Conservation (phyloP, 2,888 invertebrate genomes). For the Isotomurus palustris region DNA sequence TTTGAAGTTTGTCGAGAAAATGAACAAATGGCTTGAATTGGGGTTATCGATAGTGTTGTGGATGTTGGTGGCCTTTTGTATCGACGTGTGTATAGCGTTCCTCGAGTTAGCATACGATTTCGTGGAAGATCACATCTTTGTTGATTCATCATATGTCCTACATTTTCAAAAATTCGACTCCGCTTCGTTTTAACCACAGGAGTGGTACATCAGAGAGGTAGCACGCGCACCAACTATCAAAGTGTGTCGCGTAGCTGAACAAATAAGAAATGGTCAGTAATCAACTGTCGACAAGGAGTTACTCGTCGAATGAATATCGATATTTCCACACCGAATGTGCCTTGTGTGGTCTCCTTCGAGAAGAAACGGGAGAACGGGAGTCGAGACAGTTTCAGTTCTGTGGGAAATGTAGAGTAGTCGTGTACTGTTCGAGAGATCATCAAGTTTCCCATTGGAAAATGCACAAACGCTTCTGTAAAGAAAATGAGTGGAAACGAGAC, state of each 20-base stretch:
- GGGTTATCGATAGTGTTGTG: conserved; percentile 2
- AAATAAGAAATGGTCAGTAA: no score
- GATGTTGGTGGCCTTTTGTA: conserved; percentile 2
- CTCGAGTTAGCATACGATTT: neutral
- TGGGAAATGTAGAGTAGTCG: conserved; percentile 66
- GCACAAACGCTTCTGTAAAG: conserved; percentile 57
- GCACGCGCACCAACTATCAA: no score
- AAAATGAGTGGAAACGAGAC: conserved; percentile 17
- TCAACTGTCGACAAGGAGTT: neutral
- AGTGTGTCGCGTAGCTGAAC: no score
- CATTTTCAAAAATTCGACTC: conserved; percentile 6
- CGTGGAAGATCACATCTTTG: neutral
- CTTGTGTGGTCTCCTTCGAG: conserved; percentile 6
- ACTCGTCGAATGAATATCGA: neutral
- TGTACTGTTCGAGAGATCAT: conserved; percentile 75
- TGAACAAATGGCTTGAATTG: conserved; percentile 13
- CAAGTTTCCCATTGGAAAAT: conserved; percentile 73
- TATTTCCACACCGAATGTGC: conserved; percentile 12
- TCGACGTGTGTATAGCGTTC: neutral
- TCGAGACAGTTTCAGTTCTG: conserved; percentile 54
- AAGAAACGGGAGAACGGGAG: neutral
- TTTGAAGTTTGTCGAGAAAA: neutral
- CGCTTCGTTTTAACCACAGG: neutral
- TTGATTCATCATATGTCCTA: neutral
- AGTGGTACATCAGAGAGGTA: no score